Percentiles rank a stretch among this genome's conserved stretches.
Evolutionary conservation across 2,888 invertebrate species (phyloP).

Genomic region (Phragmatobia fuliginosa): DNA sequence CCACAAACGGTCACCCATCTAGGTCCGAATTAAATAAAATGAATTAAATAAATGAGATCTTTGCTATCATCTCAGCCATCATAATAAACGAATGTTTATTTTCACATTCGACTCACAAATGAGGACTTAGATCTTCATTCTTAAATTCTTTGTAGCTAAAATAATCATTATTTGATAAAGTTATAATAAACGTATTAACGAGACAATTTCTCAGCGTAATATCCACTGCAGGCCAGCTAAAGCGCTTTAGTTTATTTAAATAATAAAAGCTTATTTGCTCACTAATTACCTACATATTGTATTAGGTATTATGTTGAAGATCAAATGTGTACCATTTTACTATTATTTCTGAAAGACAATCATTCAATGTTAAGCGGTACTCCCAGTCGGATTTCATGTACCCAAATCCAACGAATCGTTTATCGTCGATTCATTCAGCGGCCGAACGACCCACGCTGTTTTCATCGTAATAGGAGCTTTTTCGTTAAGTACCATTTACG

Average conservation of each 20-base stretch:
- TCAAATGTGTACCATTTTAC: not conserved
- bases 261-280: not conserved
- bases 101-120: no score
- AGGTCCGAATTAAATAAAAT: no score
- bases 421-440: not conserved
- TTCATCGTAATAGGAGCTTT: not conserved
- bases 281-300: not conserved
- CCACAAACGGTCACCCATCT: no score
- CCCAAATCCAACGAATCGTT: not conserved
- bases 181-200: no score
- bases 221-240: no score
- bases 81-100: not conserved
- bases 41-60: no score
- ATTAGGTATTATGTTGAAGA: not conserved
- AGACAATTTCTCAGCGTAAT: no score
- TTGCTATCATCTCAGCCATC: not conserved
- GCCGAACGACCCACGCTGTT: not conserved
- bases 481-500: conserved; percentile 2
- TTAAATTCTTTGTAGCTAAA: not conserved
- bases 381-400: not conserved
- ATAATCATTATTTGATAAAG: not conserved
- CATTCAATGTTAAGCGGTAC: not conserved
- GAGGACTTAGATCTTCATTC: not conserved
- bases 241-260: not conserved
- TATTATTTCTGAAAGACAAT: not conserved